phyloP scores from a whole-genome alignment of 2,888 invertebrate species.

The Synergus laeviventris region DNA sequence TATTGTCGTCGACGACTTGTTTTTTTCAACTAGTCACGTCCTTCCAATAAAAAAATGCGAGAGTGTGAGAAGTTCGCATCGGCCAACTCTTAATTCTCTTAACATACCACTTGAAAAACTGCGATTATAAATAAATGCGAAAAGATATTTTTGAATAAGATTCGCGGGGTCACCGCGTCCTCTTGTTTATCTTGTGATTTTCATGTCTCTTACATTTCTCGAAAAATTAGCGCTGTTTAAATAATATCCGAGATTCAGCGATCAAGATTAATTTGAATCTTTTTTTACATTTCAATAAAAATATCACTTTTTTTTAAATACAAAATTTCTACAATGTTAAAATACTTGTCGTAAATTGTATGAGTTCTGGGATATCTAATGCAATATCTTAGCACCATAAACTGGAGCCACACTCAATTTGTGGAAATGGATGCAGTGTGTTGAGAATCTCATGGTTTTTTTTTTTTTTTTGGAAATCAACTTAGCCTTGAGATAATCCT shows the following conservation, averaged over 20 bases:
- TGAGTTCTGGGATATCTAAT: no score
- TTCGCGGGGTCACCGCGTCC: slow-evolving; percentile 8
- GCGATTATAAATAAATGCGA: slow-evolving; percentile 39
- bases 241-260: no score
- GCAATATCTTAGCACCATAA: slow-evolving; percentile 1
- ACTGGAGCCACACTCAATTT: neutral
- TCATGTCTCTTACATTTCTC: neutral
- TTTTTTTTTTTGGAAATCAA: slow-evolving; percentile 3
- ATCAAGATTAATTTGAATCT: no score
- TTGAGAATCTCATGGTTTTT: neutral
- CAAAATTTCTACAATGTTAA: no score
- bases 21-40: neutral
- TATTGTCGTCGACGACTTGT: slow-evolving; percentile 21
- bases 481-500: slow-evolving; percentile 13
- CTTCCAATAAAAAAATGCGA: neutral
- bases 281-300: no score
- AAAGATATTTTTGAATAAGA: slow-evolving; percentile 23
- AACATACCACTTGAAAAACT: slow-evolving; percentile 23
- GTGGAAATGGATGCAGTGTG: neutral
- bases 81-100: slow-evolving; percentile 10
- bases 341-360: no score
- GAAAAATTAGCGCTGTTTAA: no score
- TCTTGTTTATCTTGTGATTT: slow-evolving; percentile 17
- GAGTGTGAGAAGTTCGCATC: neutral
- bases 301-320: no score